These are phyloP conservation scores for Neria commutata DNA, from an alignment of 2,888 invertebrate genomes.

Conservation along the genomic window DNA sequence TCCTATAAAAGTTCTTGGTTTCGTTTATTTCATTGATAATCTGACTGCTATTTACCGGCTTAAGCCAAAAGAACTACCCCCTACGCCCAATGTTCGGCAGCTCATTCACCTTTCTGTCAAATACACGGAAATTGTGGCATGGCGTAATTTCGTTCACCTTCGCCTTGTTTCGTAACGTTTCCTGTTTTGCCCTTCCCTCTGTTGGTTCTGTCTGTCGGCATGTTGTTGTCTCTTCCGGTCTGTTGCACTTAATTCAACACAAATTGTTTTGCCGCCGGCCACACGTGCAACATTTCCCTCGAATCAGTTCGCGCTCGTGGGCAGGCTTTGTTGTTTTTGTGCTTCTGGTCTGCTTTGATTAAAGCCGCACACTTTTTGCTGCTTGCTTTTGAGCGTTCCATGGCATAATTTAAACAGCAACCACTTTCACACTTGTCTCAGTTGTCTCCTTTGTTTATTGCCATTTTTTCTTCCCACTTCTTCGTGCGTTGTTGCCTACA, in stretches of 20 bases:
- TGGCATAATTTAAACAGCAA: no score
- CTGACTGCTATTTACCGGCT: no score
- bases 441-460: no score
- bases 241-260: constrained; percentile 44
- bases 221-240: constrained; percentile 51
- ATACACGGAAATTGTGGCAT: constrained; percentile 40
- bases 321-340: constrained; percentile 26
- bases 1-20: no score
- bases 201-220: constrained; percentile 26
- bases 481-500: no score
- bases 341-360: neutral
- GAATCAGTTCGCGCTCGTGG: constrained; percentile 8
- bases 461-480: no score
- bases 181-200: constrained; percentile 39
- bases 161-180: constrained; percentile 3
- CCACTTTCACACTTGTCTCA: no score
- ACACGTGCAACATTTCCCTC: constrained; percentile 15
- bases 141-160: neutral
- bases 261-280: neutral
- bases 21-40: no score
- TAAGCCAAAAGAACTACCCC: no score
- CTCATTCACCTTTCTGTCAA: no score
- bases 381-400: no score
- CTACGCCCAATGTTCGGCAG: no score
- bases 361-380: neutral